These are phyloP conservation scores for Lasioglossum zephyrum DNA, from an alignment of 2,888 invertebrate species.

Conservation along the genomic window DNA sequence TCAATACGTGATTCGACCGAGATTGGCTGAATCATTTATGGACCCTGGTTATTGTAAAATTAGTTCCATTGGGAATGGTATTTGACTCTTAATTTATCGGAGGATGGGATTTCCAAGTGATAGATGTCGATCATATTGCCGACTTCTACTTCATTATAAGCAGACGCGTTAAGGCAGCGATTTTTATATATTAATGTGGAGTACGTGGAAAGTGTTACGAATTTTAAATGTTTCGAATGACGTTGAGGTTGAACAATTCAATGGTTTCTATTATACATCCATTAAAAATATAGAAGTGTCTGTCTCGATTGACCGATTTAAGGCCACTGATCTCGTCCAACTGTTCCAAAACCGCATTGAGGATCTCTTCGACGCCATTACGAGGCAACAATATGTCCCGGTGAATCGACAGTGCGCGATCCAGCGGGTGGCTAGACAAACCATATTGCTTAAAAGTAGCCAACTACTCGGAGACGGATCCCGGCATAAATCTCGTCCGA, in stretches of 20 bases:
- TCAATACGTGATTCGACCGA: neutral
- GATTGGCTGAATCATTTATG: neutral
- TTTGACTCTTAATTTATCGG: neutral
- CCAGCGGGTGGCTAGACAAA: neutral
- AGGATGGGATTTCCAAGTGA: neutral
- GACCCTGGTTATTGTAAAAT: neutral
- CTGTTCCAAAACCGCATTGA: neutral
- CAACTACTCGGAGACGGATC: conserved; percentile 2
- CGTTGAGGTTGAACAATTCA: neutral
- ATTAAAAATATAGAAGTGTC: neutral
- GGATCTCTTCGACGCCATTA: neutral
- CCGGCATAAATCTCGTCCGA: conserved; percentile 9
- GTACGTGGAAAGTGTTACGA: neutral
- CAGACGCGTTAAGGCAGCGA: neutral
- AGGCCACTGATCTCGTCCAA: neutral
- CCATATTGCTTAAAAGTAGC: conserved; percentile 14
- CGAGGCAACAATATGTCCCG: neutral
- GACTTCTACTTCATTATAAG: neutral
- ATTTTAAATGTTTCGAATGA: neutral
- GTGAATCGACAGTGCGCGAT: neutral
- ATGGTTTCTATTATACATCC: neutral
- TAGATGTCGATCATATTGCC: neutral
- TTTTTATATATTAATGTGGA: neutral
- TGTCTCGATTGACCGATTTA: neutral
- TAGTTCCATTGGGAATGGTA: neutral